Percentiles rank a stretch among this genome's conserved stretches.
Evolutionary conservation across 2,888 invertebrate genomes (phyloP).

Genomic region (Romanomermis culicivorax): DNA sequence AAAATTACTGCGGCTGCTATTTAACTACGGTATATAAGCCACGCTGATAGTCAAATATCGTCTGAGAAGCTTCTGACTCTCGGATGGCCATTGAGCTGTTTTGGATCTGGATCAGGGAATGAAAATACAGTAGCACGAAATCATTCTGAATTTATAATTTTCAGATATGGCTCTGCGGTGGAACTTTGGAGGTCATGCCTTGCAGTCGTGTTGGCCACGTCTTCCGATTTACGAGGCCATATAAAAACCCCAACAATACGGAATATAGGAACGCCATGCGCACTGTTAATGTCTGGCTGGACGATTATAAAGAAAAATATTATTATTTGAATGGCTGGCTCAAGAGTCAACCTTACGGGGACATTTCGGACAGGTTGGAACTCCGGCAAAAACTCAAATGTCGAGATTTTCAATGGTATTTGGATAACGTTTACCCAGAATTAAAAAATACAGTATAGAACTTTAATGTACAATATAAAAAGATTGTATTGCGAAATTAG

Average conservation of each 20-base stretch:
- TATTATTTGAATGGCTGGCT: background rate
- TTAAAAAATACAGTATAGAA: constrained; percentile 27
- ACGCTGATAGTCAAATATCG: no score
- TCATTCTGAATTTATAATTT: no score
- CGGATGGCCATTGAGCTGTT: no score
- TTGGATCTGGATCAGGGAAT: no score
- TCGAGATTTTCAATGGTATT: constrained; percentile 63
- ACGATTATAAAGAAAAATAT: constrained; percentile 57
- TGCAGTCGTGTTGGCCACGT: constrained; percentile 92
- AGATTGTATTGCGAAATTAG: no score
- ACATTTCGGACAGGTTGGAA: constrained; percentile 49
- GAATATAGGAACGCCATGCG: constrained; percentile 77
- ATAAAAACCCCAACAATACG: constrained; percentile 75
- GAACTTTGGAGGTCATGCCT: constrained; percentile 75
- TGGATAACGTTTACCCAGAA: constrained; percentile 62
- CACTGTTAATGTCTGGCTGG: constrained; percentile 99
- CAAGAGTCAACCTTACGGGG: constrained; percentile 38
- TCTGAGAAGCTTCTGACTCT: no score
- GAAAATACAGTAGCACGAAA: no score
- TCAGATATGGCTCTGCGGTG: constrained; percentile 93
- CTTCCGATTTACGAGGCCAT: constrained; percentile 91
- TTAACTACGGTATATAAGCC: no score
- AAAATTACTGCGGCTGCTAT: no score
- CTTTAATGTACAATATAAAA: background rate
- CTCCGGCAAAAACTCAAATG: constrained; percentile 54